Evolutionary conservation across 2,888 invertebrate species (phyloP).

Genomic region (Ceramica pisi): DNA sequence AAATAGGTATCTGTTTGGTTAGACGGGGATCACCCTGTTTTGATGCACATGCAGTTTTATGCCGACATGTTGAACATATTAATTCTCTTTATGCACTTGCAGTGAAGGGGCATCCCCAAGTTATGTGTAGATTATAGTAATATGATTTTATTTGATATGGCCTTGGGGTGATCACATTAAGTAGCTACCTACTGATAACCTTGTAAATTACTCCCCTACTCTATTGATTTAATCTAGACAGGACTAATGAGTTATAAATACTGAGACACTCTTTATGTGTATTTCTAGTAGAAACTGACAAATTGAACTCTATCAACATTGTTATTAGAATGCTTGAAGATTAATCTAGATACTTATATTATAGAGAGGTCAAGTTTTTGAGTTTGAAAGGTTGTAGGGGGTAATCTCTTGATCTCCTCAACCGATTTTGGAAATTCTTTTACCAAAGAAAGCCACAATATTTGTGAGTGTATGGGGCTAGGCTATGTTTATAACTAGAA

Average conservation of each 20-base stretch:
- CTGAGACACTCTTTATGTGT: neutral
- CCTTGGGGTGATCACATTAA: slow-evolving; percentile 31
- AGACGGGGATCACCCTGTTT: slow-evolving; percentile 41
- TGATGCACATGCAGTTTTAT: neutral
- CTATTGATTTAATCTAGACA: neutral
- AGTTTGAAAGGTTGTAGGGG: no score
- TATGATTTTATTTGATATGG: slow-evolving; percentile 7
- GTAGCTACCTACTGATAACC: neutral
- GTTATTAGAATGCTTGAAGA: no score
- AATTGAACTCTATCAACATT: neutral
- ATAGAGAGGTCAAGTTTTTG: no score
- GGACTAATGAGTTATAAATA: neutral
- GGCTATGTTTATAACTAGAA: no score
- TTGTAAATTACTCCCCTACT: neutral
- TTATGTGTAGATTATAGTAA: slow-evolving; percentile 1
- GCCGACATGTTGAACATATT: neutral
- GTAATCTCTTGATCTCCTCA: no score
- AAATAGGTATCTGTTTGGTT: slow-evolving; percentile 28
- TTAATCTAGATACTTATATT: no score
- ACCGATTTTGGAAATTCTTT: no score
- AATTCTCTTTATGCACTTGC: slow-evolving; percentile 2
- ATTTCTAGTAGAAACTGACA: neutral
- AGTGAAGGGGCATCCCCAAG: slow-evolving; percentile 20
- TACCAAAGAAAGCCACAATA: no score
- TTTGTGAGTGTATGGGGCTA: no score